A percentile compares a stretch with the other conserved stretches of the same genome.
These are phyloP conservation scores for Acleris emargana DNA, from an alignment of 2,888 invertebrate species.

Conservation along the genomic window DNA sequence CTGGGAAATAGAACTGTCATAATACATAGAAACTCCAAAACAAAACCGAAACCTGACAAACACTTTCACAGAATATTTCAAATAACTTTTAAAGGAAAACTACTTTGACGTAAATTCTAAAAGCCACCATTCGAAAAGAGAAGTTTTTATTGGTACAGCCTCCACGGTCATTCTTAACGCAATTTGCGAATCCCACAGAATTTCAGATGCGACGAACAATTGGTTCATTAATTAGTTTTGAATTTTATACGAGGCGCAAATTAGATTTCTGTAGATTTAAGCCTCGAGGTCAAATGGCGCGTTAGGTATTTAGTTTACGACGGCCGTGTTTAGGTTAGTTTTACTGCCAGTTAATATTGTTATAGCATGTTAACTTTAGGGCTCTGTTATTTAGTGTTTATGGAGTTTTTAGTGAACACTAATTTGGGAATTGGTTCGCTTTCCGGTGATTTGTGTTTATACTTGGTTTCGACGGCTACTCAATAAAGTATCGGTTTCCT, in stretches of 20 bases:
- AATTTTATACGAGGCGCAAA: conserved; percentile 32
- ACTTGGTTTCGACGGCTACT: no score
- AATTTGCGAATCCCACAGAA: conserved; percentile 8
- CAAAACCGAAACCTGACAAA: no score
- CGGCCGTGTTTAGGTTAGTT: background rate
- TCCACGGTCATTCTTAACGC: conserved; percentile 4
- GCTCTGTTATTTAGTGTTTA: conserved; percentile 7
- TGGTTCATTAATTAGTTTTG: conserved; percentile 32
- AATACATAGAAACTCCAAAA: no score
- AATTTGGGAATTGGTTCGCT: conserved; percentile 3
- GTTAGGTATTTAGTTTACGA: conserved; percentile 20
- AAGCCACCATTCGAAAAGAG: background rate
- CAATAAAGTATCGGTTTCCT: no score
- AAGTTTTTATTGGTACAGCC: conserved; percentile 1
- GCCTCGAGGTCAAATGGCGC: conserved; percentile 9
- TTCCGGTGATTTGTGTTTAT: background rate
- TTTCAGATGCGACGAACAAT: conserved; percentile 29
- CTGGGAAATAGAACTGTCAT: no score
- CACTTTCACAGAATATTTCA: no score
- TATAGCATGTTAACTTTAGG: conserved; percentile 10
- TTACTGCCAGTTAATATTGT: conserved; percentile 7
- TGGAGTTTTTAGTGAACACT: conserved; percentile 1
- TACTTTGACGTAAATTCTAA: background rate
- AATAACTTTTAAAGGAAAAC: background rate
- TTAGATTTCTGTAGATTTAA: conserved; percentile 29